A percentile compares a stretch with the other conserved stretches of the same genome.
Conservation (phyloP, 2,888 invertebrate genomes). For the Drosophila pegasa region DNA sequence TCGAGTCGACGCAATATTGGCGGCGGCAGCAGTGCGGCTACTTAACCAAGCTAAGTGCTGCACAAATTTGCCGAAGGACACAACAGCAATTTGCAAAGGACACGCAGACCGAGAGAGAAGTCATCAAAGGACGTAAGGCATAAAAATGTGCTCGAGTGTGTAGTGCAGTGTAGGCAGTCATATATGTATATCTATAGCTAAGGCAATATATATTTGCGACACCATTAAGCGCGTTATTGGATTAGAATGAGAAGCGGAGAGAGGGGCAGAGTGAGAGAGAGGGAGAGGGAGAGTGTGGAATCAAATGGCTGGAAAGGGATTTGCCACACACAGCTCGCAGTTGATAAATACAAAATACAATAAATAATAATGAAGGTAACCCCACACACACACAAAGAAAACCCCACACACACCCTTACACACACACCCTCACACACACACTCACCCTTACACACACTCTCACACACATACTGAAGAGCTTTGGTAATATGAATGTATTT, state of each 20-base stretch:
- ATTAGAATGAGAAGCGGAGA: conserved; percentile 22
- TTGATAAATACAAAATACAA: conserved; percentile 55
- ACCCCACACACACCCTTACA: conserved; percentile 9
- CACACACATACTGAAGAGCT: conserved; percentile 22
- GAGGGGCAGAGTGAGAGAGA: background rate
- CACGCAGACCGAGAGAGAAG: no score
- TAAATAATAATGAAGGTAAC: conserved; percentile 65
- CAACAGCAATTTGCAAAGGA: conserved; percentile 38
- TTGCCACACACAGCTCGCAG: conserved; percentile 26
- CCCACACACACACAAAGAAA: conserved; percentile 24
- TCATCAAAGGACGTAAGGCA: conserved; percentile 30
- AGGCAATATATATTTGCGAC: conserved; percentile 74
- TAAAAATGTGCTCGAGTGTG: conserved; percentile 40
- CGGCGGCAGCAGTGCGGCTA: conserved; percentile 56
- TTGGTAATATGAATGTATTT: conserved; percentile 49
- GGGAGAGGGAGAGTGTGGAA: background rate
- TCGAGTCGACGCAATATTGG: conserved; percentile 24
- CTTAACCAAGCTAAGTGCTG: conserved; percentile 64
- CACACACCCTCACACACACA: conserved; percentile 12
- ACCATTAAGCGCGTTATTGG: conserved; percentile 69
- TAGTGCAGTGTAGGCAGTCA: conserved; percentile 48
- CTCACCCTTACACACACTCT: conserved; percentile 13
- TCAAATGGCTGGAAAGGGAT: conserved; percentile 40
- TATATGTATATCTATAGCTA: conserved; percentile 20
- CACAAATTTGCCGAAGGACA: conserved; percentile 64